Evolutionary conservation across 1,140 invertebrate genomes (phyloP), one percentile per base, ranked within the genome.

Genomic region (Coenobita brevimanus): DNA sequence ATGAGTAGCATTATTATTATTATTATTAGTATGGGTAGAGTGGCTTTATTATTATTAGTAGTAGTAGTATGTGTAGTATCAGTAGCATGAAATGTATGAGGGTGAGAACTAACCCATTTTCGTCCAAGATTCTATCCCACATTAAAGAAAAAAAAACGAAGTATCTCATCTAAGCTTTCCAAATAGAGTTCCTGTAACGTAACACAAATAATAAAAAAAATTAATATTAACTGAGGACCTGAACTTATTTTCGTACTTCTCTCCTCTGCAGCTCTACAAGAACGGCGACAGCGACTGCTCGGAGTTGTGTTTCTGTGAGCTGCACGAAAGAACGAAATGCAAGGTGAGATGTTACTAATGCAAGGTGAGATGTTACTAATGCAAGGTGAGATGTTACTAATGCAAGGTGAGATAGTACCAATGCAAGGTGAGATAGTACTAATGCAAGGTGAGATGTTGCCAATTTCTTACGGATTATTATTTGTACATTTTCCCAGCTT

Each of bases 261-360:
- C 33, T 82, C 24, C 6, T 30, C n/a, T 67, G 1, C 82, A 90
- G 89, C 86, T 90, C 15, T 90, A 90, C 76, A 87, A 87, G 10
- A 60, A 97, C 91, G 96, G 97, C 90, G 96, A 97, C 91, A 95
- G 96, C 33, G 96, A 96, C 91, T 97, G 96, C 91, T 96, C 96
- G 57, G 96, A 97, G 92, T 93, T 97, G 69, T 97, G 96, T 92
- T 95, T 96, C 89, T 97, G 96, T 91, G 94, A 95, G 91, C 94
- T 95, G 73, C 95, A 95, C 4, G 94, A 96, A 90, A 94, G 95
- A 89, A 94, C 97, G 81, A 94, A 95, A 79, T 97, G 97, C 93
- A 96, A 96, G 92, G 89, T 90, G 46, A 82, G 85, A 50, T 15
- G 15, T 24, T 15, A 21, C 2, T n/a, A 95, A 79, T 97, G 97